A percentile compares a stretch with the other conserved stretches of the same genome.
Evolutionary conservation across 2,888 invertebrate species (phyloP).

Genomic region (Ophion costatus): DNA sequence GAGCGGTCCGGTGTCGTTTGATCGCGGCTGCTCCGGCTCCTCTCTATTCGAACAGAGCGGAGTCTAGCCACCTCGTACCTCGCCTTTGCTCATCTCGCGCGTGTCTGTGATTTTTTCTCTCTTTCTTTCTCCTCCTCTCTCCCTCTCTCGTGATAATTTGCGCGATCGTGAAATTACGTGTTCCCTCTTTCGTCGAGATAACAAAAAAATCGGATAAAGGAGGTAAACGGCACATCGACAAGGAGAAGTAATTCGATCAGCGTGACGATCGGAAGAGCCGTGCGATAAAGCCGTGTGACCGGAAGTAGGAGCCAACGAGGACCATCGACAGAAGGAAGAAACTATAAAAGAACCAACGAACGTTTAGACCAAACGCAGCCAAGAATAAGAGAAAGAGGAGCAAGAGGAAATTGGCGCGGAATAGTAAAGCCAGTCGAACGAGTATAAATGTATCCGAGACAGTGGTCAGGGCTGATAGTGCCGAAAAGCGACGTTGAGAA

Average conservation of each 20-base stretch:
- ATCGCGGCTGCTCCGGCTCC: conserved; percentile 61
- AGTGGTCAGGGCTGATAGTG: conserved; percentile 71
- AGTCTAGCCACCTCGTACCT: conserved; percentile 65
- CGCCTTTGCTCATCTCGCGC: conserved; percentile 19
- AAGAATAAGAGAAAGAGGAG: conserved; percentile 2
- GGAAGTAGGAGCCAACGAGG: too few relatives aligned
- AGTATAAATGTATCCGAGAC: conserved; percentile 74
- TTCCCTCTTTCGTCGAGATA: too few relatives aligned
- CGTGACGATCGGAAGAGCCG: too few relatives aligned
- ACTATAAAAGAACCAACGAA: background rate
- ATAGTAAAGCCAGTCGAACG: conserved; percentile 51
- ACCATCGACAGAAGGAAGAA: background rate
- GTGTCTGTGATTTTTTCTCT: conserved; percentile 26
- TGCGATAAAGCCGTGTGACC: too few relatives aligned
- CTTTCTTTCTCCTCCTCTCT: background rate
- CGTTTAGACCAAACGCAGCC: background rate
- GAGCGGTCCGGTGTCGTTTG: conserved; percentile 66
- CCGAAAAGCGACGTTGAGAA: conserved; percentile 67
- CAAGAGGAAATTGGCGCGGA: conserved; percentile 34
- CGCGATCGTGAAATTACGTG: too few relatives aligned
- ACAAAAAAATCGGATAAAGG: too few relatives aligned
- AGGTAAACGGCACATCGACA: too few relatives aligned
- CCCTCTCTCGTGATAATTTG: background rate
- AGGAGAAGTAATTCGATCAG: too few relatives aligned
- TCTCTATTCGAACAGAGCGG: conserved; percentile 63